A percentile compares a stretch with the other conserved stretches of the same genome.
Conservation (phyloP, 2,797 vertebrate genomes). For the Bovichtus diacanthus region DNA sequence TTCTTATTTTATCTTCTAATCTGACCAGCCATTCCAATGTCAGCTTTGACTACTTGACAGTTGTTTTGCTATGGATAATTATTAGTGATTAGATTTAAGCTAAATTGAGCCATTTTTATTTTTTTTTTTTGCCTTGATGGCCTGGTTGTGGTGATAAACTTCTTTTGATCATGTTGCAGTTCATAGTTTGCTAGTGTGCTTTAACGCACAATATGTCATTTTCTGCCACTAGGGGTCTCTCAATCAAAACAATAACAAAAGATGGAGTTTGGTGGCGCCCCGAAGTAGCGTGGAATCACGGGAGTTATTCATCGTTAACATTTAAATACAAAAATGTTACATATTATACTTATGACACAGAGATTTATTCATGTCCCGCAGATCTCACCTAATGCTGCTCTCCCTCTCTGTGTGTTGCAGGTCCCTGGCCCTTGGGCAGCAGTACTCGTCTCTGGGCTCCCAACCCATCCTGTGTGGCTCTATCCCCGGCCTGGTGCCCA, state of each 20-base stretch:
- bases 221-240: no score
- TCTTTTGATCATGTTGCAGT: background rate
- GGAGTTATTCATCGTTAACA: no score
- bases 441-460: constrained; percentile 93
- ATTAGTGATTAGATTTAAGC: no score
- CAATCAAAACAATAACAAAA: no score
- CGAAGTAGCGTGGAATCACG: no score
- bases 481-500: constrained; percentile 96
- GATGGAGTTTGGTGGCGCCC: no score
- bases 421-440: constrained; percentile 96
- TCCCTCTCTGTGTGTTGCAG: constrained; percentile 71
- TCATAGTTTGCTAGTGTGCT: background rate
- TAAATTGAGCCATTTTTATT: no score
- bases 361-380: background rate
- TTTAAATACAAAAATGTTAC: no score
- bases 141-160: background rate
- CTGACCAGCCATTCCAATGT: background rate
- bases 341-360: background rate
- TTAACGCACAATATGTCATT: no score
- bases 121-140: background rate
- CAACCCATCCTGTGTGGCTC: constrained; percentile 95
- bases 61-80: background rate
- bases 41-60: background rate
- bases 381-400: background rate
- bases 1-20: background rate